phyloP scores from a whole-genome alignment of 1,140 invertebrate genomes.

The Caerostris darwini region DNA sequence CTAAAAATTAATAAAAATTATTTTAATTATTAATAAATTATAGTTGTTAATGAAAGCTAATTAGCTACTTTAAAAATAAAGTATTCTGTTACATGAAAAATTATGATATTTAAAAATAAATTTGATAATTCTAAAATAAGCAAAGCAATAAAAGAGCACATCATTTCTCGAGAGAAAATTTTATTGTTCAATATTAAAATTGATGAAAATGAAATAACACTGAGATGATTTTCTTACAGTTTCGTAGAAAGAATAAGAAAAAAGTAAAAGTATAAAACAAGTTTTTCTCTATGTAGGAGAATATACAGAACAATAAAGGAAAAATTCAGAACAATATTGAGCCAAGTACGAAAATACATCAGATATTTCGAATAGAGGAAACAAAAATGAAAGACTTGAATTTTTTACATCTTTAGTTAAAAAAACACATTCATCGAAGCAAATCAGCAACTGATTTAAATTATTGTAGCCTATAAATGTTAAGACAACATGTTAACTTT shows the following conservation, averaged over 20 bases:
- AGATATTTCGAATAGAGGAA: too few species aligned
- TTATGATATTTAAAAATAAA: too few species aligned
- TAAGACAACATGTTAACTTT: too few species aligned
- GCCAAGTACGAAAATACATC: not conserved
- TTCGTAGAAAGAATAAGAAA: not conserved
- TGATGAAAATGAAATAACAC: slow-evolving; percentile 22
- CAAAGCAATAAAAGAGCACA: not conserved
- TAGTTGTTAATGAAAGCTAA: too few species aligned
- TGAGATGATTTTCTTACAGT: not conserved
- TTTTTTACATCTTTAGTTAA: not conserved
- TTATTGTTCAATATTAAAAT: not conserved
- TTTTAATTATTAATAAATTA: too few species aligned
- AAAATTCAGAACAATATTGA: not conserved
- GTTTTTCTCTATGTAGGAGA: not conserved
- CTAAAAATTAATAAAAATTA: too few species aligned
- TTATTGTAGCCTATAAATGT: too few species aligned
- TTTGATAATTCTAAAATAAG: too few species aligned
- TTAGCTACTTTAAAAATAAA: too few species aligned
- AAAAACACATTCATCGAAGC: not conserved
- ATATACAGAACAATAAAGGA: not conserved
- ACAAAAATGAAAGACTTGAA: not conserved
- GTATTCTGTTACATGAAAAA: too few species aligned
- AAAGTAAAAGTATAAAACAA: not conserved
- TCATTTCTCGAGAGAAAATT: not conserved
- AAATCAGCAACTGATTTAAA: too few species aligned